Evolutionary conservation across 2,888 invertebrate species (phyloP), one percentile per base, ranked within the genome.

Genomic region (Girardia tigrina): DNA sequence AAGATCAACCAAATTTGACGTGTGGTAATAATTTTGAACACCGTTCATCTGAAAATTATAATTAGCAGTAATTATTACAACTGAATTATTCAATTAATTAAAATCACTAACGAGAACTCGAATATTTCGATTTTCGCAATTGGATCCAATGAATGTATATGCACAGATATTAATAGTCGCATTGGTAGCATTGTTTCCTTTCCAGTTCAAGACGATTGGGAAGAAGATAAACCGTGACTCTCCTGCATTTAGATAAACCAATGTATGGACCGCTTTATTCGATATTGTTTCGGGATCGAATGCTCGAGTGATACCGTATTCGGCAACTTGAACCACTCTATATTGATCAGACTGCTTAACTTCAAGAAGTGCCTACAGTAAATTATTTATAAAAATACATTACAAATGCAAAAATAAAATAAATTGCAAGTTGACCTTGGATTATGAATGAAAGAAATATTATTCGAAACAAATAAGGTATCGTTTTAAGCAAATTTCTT

Each of bases 21-120:
- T 92, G 86, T 97, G 94, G 0, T 92, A 88, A 84, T 90, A 88
- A 81, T 94, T 94, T 0, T 91, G 90, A 0, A 94, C 86, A 14
- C 95, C 95, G 84, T 95, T 94, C 78, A 81, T 81, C 83, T 82
- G 80, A 26, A 78, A 77, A 70, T 71, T 8, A n/a, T 16, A 36
- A 12, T 36, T 8, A 36, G 16, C 36, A 36, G 16, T 36, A 36
- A 36, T 36, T 36, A 36, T 26, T 70, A 70, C 20, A 70, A 42
- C n/a, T 14, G n/a, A 14, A 14, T n/a, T n/a, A 42, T 12, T 14
- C 42, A 14, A 42, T 70, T 70, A 26, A 70, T 20, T 14, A n/a
- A 26, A 79, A 23, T n/a, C 27, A 78, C 80, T 83, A 82, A 88
- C 89, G 84, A 90, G 89, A 0, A 92, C 90, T 78, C 79, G 79